Percentiles rank a stretch among this genome's conserved stretches.
Evolutionary conservation across 1,140 invertebrate genomes (phyloP).

Genomic region (Akabosia matsudoensis): DNA sequence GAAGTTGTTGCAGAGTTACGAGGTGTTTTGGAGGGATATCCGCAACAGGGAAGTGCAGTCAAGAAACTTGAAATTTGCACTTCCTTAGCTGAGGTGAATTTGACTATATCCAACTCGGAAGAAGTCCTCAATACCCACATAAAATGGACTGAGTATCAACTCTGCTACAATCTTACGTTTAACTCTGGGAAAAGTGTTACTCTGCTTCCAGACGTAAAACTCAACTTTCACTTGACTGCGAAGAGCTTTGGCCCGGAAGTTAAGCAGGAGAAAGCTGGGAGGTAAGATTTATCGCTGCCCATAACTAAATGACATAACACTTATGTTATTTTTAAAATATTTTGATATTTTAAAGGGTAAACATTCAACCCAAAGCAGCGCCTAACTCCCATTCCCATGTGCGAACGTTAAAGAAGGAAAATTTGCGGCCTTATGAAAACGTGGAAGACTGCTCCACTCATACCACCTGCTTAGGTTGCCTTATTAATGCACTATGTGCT

Average conservation of each 20-base stretch:
- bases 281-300: neutral
- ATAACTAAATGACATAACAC: neutral
- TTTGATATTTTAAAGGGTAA: slow-evolving; percentile 23
- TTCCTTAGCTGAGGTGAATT: slow-evolving; percentile 33
- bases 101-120: slow-evolving; percentile 33
- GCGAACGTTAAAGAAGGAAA: slow-evolving; percentile 33
- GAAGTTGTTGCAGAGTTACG: slow-evolving; percentile 18
- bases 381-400: neutral
- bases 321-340: neutral
- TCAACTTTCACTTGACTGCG: slow-evolving; percentile 36
- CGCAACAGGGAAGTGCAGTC: neutral
- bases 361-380: slow-evolving; percentile 26
- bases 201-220: slow-evolving; percentile 53
- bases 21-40: slow-evolving; percentile 29
- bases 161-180: slow-evolving; percentile 50
- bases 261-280: slow-evolving; percentile 18
- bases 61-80: slow-evolving; percentile 42
- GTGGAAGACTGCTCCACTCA: slow-evolving; percentile 70
- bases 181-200: slow-evolving; percentile 58
- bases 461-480: slow-evolving; percentile 78
- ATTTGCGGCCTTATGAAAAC: slow-evolving; percentile 28
- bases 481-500: slow-evolving; percentile 82
- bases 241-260: slow-evolving; percentile 23
- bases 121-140: slow-evolving; percentile 31
- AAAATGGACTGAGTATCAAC: slow-evolving; percentile 29